These are phyloP conservation scores for Paragorgia papillata DNA, from an alignment of 92 coral and sea anemone genomes.

Conservation along the genomic window DNA sequence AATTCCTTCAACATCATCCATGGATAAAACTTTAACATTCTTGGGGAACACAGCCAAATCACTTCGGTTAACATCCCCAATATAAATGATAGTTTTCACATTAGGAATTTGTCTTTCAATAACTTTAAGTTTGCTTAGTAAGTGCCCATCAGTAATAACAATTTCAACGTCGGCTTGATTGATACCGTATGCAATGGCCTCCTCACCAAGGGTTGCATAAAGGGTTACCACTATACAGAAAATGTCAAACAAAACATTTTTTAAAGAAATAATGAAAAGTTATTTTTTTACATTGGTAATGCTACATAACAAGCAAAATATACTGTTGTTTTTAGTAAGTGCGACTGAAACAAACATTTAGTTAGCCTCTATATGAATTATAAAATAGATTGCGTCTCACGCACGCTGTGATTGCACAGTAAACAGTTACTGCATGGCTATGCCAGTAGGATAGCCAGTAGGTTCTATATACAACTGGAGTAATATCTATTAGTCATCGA, in stretches of 20 bases:
- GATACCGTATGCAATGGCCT: constrained; percentile 84
- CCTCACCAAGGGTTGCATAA: constrained; percentile 95
- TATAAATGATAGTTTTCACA: constrained; percentile 74
- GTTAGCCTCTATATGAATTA: too few relatives aligned
- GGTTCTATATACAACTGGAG: too few relatives aligned
- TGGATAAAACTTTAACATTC: constrained; percentile 71
- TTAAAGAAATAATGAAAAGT: too few relatives aligned
- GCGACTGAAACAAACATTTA: too few relatives aligned
- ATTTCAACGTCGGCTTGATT: constrained; percentile 86
- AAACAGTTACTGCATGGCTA: too few relatives aligned
- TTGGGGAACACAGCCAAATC: constrained; percentile 69
- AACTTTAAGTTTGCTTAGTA: constrained; percentile 71
- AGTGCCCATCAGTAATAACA: constrained; percentile 81
- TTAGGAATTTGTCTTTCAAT: constrained; percentile 70
- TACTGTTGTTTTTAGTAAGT: too few relatives aligned
- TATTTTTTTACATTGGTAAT: too few relatives aligned
- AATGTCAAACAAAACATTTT: background rate
- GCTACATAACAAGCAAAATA: too few relatives aligned
- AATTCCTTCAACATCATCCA: constrained; percentile 81
- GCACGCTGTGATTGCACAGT: too few relatives aligned
- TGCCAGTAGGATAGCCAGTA: too few relatives aligned
- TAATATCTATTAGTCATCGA: too few relatives aligned
- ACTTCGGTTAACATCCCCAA: constrained; percentile 72
- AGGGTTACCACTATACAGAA: constrained; percentile 83
- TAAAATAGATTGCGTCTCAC: too few relatives aligned